Percentiles rank a stretch among this genome's conserved stretches.
These are phyloP conservation scores for Gulo gulo DNA, from an alignment of 2,113 vertebrate species.

Conservation along the genomic window DNA sequence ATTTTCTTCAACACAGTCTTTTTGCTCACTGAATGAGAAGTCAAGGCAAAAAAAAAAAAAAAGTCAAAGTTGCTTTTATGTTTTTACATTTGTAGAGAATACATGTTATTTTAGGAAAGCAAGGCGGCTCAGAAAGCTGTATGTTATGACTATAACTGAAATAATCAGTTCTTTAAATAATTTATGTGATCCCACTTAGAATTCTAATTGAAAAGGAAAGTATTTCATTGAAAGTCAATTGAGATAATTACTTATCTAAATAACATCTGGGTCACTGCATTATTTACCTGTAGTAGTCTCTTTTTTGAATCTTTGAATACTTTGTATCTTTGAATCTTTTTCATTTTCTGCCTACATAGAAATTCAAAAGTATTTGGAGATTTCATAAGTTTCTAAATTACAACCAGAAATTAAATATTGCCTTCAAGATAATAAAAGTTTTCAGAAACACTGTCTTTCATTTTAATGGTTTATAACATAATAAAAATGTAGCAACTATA, in stretches of 20 bases:
- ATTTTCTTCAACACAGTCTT: constrained; percentile 5
- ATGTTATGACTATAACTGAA: not conserved
- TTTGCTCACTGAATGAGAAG: not conserved
- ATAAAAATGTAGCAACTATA: not conserved
- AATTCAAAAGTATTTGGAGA: not conserved
- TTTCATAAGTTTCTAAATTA: not conserved
- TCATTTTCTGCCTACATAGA: not conserved
- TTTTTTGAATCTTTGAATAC: not conserved
- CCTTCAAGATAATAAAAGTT: not conserved
- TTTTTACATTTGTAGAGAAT: not conserved
- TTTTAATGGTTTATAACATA: not conserved
- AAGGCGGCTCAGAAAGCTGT: not conserved
- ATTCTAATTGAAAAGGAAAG: constrained; percentile 39
- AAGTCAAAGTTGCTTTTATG: not conserved
- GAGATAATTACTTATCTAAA: constrained; percentile 27
- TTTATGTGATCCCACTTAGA: not conserved
- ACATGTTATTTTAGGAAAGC: not conserved
- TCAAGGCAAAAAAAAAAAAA: not conserved
- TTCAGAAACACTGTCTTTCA: not conserved
- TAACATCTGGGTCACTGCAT: not conserved
- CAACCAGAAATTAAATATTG: not conserved
- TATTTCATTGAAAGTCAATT: constrained; percentile 26
- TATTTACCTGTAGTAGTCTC: not conserved
- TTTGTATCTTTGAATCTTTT: not conserved
- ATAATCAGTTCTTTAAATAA: constrained; percentile 28